A percentile compares a stretch with the other conserved stretches of the same genome.
phyloP scores from a whole-genome alignment of 2,113 vertebrate species.

The Hyperoodon ampullatus region DNA sequence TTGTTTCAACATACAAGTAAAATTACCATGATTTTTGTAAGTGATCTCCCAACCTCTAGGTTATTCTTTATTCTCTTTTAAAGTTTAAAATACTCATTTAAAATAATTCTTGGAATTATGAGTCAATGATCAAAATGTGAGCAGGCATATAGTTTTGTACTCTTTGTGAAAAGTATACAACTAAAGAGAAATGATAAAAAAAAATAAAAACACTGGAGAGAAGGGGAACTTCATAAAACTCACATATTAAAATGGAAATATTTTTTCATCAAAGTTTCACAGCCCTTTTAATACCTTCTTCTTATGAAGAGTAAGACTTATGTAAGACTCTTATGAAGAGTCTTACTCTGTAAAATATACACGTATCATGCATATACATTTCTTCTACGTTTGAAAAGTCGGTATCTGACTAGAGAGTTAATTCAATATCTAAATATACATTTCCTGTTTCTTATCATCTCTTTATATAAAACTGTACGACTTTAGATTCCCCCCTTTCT shows the following conservation, averaged over 20 bases:
- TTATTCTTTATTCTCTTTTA: background rate
- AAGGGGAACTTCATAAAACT: background rate
- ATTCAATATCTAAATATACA: background rate
- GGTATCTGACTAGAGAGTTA: background rate
- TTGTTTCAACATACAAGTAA: background rate
- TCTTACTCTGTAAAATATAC: background rate
- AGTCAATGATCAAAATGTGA: background rate
- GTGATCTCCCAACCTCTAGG: background rate
- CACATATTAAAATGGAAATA: background rate
- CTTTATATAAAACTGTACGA: background rate
- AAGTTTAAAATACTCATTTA: background rate
- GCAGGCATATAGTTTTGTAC: background rate
- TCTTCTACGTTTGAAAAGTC: background rate
- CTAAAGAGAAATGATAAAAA: background rate
- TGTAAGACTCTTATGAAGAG: background rate
- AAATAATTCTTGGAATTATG: background rate
- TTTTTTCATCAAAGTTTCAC: background rate
- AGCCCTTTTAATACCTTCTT: background rate
- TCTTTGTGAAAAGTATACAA: background rate
- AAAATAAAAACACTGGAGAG: background rate
- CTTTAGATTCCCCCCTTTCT: background rate
- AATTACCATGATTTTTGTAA: background rate
- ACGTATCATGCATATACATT: background rate
- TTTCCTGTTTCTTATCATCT: background rate
- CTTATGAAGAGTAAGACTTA: background rate